These are phyloP conservation scores for Sciaenops ocellatus DNA, from an alignment of 2,797 vertebrate species.

Conservation along the genomic window DNA sequence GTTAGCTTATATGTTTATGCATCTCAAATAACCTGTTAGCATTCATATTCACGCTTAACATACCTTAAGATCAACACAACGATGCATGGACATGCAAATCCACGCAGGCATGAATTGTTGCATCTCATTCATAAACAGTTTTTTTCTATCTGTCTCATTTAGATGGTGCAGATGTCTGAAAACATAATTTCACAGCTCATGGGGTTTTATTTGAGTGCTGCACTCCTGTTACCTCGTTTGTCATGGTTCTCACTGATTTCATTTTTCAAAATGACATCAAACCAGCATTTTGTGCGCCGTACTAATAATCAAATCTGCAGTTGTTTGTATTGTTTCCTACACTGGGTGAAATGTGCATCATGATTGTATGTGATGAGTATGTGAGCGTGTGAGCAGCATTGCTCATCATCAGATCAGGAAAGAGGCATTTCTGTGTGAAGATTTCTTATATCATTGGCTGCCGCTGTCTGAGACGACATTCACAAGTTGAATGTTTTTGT, in stretches of 20 bases:
- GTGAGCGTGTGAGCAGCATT: conserved; percentile 20
- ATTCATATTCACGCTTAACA: conserved; percentile 40
- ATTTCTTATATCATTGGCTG: conserved; percentile 29
- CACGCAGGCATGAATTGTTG: conserved; percentile 37
- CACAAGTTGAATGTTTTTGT: conserved; percentile 29
- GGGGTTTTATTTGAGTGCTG: conserved; percentile 72
- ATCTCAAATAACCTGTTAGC: conserved; percentile 32
- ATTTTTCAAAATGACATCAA: conserved; percentile 76
- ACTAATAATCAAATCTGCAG: conserved; percentile 58
- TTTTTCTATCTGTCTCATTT: conserved; percentile 74
- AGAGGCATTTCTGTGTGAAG: conserved; percentile 27
- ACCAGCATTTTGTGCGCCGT: conserved; percentile 47
- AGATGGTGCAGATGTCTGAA: conserved; percentile 73
- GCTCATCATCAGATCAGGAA: conserved; percentile 40
- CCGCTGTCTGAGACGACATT: conserved; percentile 26
- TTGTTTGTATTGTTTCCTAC: conserved; percentile 60
- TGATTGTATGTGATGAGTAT: conserved; percentile 27
- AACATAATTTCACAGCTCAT: conserved; percentile 81
- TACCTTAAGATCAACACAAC: conserved; percentile 7
- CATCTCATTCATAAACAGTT: conserved; percentile 58
- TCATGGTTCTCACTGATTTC: conserved; percentile 67
- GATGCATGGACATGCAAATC: conserved; percentile 1
- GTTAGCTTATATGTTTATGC: not conserved
- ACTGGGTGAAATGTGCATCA: conserved; percentile 40
- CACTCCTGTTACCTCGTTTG: conserved; percentile 71